Conservation (phyloP, 1,140 invertebrate genomes). For the Drosophila murphyi region DNA sequence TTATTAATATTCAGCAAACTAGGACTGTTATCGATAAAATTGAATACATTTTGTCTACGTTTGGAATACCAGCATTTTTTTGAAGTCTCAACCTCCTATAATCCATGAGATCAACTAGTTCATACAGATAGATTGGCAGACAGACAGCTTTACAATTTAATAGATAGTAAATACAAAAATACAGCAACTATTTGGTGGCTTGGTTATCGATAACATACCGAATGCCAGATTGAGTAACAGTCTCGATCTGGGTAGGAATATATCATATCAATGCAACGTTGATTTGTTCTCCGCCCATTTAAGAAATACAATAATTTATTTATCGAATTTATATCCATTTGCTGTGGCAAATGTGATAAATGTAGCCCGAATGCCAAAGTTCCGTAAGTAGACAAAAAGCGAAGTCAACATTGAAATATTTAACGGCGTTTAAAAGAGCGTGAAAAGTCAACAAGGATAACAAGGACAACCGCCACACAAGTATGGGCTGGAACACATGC, state of each 20-base stretch:
- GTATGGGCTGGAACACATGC: constrained; percentile 54
- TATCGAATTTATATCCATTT: constrained; percentile 31
- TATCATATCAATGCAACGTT: not conserved
- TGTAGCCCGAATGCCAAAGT: constrained; percentile 22
- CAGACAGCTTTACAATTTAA: no score
- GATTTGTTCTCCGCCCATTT: constrained; percentile 1
- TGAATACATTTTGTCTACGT: no score
- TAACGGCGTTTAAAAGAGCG: constrained; percentile 80
- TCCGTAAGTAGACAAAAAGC: constrained; percentile 11
- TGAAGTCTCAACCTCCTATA: no score
- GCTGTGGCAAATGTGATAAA: constrained; percentile 58
- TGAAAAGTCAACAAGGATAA: constrained; percentile 82
- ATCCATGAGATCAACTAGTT: no score
- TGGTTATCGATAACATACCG: no score
- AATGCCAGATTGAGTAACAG: not conserved
- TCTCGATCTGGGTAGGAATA: not conserved
- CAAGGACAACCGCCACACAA: constrained; percentile 45
- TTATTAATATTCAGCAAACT: no score
- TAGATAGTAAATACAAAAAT: no score
- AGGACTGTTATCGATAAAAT: no score
- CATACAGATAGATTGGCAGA: no score
- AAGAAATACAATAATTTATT: constrained; percentile 31
- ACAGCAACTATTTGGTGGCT: no score
- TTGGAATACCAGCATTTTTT: no score
- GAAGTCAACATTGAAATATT: constrained; percentile 48